A percentile compares a stretch with the other conserved stretches of the same genome.
Evolutionary conservation across 2,888 invertebrate genomes (phyloP).

Genomic region (Tetranychus piercei): DNA sequence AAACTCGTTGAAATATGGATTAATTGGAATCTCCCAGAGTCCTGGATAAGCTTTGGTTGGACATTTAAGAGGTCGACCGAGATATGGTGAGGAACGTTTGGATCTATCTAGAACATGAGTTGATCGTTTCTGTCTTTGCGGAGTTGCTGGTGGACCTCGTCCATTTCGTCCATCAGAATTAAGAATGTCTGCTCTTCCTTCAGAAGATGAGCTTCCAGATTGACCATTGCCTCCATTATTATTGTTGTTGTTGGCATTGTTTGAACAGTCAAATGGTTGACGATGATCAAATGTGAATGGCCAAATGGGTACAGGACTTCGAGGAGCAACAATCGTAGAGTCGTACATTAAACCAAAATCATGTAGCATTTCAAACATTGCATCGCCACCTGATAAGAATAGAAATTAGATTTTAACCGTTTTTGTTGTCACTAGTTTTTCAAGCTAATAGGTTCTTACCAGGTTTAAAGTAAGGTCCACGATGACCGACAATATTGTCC

Average conservation of each 20-base stretch:
- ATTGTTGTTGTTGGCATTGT: neutral
- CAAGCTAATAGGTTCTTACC: constrained; percentile 13
- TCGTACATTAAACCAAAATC: constrained; percentile 28
- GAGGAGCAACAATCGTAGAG: constrained; percentile 25
- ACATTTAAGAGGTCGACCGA: constrained; percentile 23
- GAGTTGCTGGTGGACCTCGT: neutral
- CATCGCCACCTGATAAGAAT: constrained; percentile 23
- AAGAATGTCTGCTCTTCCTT: constrained; percentile 2
- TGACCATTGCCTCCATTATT: neutral
- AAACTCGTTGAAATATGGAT: constrained; percentile 27
- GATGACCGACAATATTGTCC: constrained; percentile 26
- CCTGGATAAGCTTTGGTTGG: constrained; percentile 34
- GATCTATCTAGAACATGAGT: constrained; percentile 8
- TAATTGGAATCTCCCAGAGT: constrained; percentile 28
- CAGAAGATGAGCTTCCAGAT: neutral
- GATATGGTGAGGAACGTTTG: constrained; percentile 18
- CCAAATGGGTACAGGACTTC: constrained; percentile 25
- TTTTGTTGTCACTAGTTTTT: no score
- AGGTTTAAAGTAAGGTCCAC: constrained; percentile 27
- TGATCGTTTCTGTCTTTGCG: neutral
- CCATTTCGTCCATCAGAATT: constrained; percentile 7
- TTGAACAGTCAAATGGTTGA: constrained; percentile 21
- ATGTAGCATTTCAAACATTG: constrained; percentile 26
- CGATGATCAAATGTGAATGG: constrained; percentile 27
- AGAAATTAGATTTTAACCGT: neutral